Evolutionary conservation across 2,888 invertebrate species (phyloP).

Genomic region (Zygothrica quintamaculata): DNA sequence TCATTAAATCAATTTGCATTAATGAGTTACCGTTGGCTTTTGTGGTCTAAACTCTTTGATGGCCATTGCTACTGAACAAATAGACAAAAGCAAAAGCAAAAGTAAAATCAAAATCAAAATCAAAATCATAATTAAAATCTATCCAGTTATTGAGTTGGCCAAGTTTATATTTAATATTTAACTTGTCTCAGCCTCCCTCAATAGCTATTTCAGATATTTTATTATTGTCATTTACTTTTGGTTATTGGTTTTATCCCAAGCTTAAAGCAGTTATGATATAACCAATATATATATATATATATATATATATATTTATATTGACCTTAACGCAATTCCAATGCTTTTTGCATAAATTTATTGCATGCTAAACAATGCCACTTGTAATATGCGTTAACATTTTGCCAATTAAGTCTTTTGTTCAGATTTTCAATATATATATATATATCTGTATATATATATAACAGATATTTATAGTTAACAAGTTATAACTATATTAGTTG

Average conservation of each 20-base stretch:
- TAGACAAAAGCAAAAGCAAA: constrained; percentile 15
- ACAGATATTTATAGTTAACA: constrained; percentile 1
- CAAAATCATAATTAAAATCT: too few relatives aligned
- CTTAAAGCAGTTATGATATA: constrained; percentile 23
- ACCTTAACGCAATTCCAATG: constrained; percentile 49
- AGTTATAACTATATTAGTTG: constrained; percentile 26
- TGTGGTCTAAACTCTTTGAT: constrained; percentile 22
- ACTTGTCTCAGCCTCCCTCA: constrained; percentile 44
- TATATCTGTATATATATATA: not conserved
- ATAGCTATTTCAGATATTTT: too few relatives aligned
- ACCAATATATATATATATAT: not conserved
- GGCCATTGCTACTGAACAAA: constrained; percentile 47
- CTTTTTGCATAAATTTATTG: constrained; percentile 36
- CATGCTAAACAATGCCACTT: constrained; percentile 1
- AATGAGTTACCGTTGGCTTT: constrained; percentile 50
- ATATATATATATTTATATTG: constrained; percentile 33
- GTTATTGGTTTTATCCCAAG: constrained; percentile 32
- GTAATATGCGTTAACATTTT: constrained; percentile 29
- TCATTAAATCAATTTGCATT: constrained; percentile 68
- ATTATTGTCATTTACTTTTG: too few relatives aligned
- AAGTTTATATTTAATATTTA: constrained; percentile 25
- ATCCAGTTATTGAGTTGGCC: not conserved
- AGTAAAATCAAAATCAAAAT: too few relatives aligned
- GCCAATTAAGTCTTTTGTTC: constrained; percentile 40
- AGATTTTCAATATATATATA: not conserved